Percentiles rank a stretch among this genome's conserved stretches.
Conservation (phyloP, 2,113 vertebrate species). For the Toxotes chatareus region DNA sequence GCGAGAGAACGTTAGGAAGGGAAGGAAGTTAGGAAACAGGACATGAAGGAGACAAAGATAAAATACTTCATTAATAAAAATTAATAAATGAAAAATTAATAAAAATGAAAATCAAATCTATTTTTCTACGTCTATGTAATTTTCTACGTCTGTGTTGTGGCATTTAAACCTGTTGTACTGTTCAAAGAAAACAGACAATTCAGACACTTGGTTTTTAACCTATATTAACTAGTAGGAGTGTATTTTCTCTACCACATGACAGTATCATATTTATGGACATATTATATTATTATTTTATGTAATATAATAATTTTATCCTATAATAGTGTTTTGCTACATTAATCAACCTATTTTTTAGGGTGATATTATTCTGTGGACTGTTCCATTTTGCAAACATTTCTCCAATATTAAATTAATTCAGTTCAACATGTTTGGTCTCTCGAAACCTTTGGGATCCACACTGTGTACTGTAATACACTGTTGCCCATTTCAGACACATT, state of each 20-base stretch:
- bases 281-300: background rate
- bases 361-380: background rate
- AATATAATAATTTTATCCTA: background rate
- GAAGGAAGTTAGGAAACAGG: background rate
- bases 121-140: too few relatives aligned
- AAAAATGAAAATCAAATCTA: background rate
- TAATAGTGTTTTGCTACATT: too few relatives aligned
- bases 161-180: too few relatives aligned
- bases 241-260: too few relatives aligned
- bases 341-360: background rate
- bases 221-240: too few relatives aligned
- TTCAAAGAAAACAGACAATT: too few relatives aligned
- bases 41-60: background rate
- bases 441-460: background rate
- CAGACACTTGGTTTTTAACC: background rate
- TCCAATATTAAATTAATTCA: background rate
- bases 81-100: too few relatives aligned
- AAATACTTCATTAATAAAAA: background rate
- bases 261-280: too few relatives aligned
- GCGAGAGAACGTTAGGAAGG: background rate
- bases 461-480: background rate
- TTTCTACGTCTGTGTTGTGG: background rate
- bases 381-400: background rate
- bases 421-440: background rate
- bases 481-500: too few relatives aligned